Percentiles rank a stretch among this genome's conserved stretches.
Evolutionary conservation across 1,140 invertebrate genomes (phyloP).

Genomic region (Euura lappo): DNA sequence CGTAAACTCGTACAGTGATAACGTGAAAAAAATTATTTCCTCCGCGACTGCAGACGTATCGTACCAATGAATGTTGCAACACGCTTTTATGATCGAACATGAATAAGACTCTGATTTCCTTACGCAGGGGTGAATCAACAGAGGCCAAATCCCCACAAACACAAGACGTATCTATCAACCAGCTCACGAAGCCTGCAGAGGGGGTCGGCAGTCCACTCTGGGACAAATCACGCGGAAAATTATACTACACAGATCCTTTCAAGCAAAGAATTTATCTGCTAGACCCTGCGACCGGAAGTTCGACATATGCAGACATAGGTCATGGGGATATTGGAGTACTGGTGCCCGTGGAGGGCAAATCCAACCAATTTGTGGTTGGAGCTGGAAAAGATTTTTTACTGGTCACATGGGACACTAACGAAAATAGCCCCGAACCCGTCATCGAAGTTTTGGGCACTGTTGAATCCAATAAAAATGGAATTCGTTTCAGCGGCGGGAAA

Average conservation of each 20-base stretch:
- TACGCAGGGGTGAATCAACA: too few relatives aligned
- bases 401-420: conserved; percentile 41
- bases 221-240: conserved; percentile 65
- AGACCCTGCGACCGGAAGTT: conserved; percentile 61
- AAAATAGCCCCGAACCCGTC: conserved; percentile 55
- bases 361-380: conserved; percentile 70
- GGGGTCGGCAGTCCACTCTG: conserved; percentile 73
- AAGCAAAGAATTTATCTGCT: conserved; percentile 64
- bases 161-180: conserved; percentile 20
- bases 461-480: conserved; percentile 74
- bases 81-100: too few relatives aligned
- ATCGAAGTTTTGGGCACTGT: conserved; percentile 61
- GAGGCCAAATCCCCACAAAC: conserved; percentile 17
- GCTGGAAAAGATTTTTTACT: conserved; percentile 66
- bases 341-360: conserved; percentile 70
- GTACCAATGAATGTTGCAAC: too few relatives aligned
- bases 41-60: too few relatives aligned
- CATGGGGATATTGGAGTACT: conserved; percentile 65
- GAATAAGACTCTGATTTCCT: too few relatives aligned
- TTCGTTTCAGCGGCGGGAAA: conserved; percentile 65
- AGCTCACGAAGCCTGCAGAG: conserved; percentile 40
- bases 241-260: conserved; percentile 74
- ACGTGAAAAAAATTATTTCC: too few relatives aligned
- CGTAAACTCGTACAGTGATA: too few relatives aligned
- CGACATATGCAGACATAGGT: conserved; percentile 57